phyloP scores from a whole-genome alignment of 1,140 invertebrate genomes.

The Anoplophora glabripennis region DNA sequence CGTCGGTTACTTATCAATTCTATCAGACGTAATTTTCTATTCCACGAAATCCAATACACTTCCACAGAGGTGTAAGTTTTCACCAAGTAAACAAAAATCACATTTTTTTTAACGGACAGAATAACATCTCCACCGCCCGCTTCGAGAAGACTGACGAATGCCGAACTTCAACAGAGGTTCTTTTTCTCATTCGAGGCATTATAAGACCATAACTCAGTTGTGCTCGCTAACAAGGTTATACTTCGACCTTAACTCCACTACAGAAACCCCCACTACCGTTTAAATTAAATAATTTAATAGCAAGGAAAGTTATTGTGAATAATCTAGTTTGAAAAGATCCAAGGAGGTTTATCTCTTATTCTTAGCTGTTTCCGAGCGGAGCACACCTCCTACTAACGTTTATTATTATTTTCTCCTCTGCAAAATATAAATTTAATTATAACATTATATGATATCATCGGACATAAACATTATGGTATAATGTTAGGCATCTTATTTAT shows the following conservation, averaged over 20 bases:
- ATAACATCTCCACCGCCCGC: conserved; percentile 33
- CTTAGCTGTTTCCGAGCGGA: too few species aligned
- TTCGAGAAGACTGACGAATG: conserved; percentile 38
- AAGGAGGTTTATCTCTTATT: neutral
- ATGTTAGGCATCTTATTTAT: too few species aligned
- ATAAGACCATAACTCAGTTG: conserved; percentile 51
- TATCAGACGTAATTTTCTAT: too few species aligned
- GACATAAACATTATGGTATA: too few species aligned
- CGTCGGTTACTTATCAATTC: too few species aligned
- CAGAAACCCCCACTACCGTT: conserved; percentile 34
- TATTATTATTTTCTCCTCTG: too few species aligned
- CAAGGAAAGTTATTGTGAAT: conserved; percentile 51
- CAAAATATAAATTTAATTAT: too few species aligned
- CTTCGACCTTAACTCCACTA: conserved; percentile 42
- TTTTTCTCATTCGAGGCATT: conserved; percentile 49
- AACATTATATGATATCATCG: too few species aligned
- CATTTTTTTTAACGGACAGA: conserved; percentile 5
- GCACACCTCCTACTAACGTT: too few species aligned
- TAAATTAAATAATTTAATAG: conserved; percentile 53
- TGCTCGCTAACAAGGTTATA: conserved; percentile 49
- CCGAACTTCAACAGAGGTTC: conserved; percentile 38
- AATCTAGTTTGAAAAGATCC: conserved; percentile 45
- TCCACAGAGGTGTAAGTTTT: too few species aligned
- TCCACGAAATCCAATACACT: too few species aligned
- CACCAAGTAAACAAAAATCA: neutral